Base-by-base conservation (phyloP, 2,113 vertebrate species). In the Lepus americanus region DNA sequence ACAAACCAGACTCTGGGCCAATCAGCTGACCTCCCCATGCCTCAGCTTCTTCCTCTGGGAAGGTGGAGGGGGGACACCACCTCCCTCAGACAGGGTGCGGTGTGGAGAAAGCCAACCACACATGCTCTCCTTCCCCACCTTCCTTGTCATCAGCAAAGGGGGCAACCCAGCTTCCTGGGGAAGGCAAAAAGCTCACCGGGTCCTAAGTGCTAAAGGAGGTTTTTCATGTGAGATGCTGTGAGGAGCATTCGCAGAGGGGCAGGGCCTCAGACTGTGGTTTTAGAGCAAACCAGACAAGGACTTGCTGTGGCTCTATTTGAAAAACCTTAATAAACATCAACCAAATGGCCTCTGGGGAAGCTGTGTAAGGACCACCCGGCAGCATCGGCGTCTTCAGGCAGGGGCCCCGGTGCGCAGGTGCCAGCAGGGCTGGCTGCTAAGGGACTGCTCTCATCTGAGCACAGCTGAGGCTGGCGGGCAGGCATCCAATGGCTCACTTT, bases 121-220 rank as follows among this genome's bases (percentile, higher is more conserved):
- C 2, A 0, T 3, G 23, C 17, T 39, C 64, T 72, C n/a, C 63
- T 72, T 69, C 29, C 33, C 17, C 7, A 8, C 23, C 19, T 33
- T 84, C 44, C 72, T 77, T 20, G 29, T 80, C 51, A 0, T 19
- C n/a, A 51, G 69, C 59, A 82, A 29, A 85, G 59, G 49, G 73
- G 53, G n/a, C 66, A 86, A 33, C 25, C 59, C 22, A 16, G 20
- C 69, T 84, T 74, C 74, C 44, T 49, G 16, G 25, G 13, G 5
- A 61, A 87, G 83, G 66, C 79, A 36, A 86, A 36, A 89, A n/a
- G 89, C 61, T 31, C 51, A n/a, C 84, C 79, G 70, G 61, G 61
- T 44, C 31, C 59, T 69, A 76, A 49, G 73, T 69, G 79, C 69
- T 63, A 69, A 81, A 84, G 29, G 33, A 27, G 77, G 78, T 14